Evolutionary conservation across 2,888 invertebrate genomes (phyloP).

Genomic region (Amphipyra tragopoginis): DNA sequence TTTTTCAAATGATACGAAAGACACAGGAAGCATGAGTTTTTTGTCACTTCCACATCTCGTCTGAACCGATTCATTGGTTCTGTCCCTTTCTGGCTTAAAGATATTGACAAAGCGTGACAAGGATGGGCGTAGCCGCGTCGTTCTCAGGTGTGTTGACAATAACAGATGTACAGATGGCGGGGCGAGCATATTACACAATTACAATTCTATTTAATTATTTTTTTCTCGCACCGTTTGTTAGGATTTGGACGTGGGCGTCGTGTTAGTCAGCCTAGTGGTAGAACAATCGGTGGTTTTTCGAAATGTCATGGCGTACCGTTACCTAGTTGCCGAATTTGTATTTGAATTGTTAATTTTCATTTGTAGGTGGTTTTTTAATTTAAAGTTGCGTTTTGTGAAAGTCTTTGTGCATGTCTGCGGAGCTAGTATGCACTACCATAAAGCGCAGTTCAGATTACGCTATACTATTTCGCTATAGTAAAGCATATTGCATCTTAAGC

Average conservation of each 20-base stretch:
- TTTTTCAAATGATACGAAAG: conserved; percentile 89
- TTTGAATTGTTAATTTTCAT: conserved; percentile 76
- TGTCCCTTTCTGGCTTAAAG: conserved; percentile 64
- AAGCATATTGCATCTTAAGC: no score
- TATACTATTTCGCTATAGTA: no score
- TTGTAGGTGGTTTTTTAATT: conserved; percentile 65
- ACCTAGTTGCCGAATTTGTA: conserved; percentile 70
- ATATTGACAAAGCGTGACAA: conserved; percentile 54
- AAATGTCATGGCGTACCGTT: conserved; percentile 80
- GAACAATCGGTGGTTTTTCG: conserved; percentile 81
- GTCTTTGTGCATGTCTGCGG: conserved; percentile 18
- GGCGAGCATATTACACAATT: conserved; percentile 87
- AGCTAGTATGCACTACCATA: no score
- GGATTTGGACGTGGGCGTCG: conserved; percentile 79
- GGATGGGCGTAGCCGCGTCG: conserved; percentile 64
- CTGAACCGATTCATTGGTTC: conserved; percentile 68
- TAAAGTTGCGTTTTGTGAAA: conserved; percentile 33
- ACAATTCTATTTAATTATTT: conserved; percentile 88
- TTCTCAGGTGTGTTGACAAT: conserved; percentile 89
- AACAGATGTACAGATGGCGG: conserved; percentile 88
- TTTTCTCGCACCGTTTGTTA: conserved; percentile 80
- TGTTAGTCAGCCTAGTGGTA: conserved; percentile 67
- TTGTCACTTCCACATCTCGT: conserved; percentile 88
- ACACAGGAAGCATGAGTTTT: conserved; percentile 89
- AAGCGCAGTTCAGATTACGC: no score